Evolutionary conservation across 2,797 vertebrate genomes (phyloP), one percentile per base, ranked within the genome.

Genomic region (Gouania willdenowi): DNA sequence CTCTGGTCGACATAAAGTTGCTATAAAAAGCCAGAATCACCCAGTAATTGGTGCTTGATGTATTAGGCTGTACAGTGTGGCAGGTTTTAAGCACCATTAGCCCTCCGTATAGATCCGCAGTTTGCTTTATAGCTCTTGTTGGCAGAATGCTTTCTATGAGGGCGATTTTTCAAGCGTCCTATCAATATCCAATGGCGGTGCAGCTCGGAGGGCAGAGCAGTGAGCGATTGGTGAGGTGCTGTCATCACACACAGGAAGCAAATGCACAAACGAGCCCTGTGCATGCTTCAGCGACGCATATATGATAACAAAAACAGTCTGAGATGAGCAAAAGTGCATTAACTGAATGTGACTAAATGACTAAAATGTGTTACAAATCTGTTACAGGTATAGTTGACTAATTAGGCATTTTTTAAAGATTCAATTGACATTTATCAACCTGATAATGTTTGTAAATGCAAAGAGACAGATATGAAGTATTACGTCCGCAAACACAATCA

Each of bases 81-180:
- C 41, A 65, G 60, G 61, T 58, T 66, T 76, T 75, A 83, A 75
- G 61, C 50, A 39, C 73, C 75, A 79, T 83, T 83, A 80, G 66
- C 59, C 71, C 55, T 33, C 53, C 33, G 27, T 63, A 76, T 59
- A 66, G 69, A 80, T 82, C 72, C 51, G 39, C 27, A 20, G 46
- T 56, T 62, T 35, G 60, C 54, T 77, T 81, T 85, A 77, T 78
- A 41, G 67, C 39, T 35, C 38, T 46, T 70, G 66, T 69, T 76
- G 75, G 68, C 69, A 73, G 64, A 69, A 64, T 46, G 66, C 65
- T 75, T 72, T 74, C 75, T 67, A 53, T 50, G 48, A 49, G 43
- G 64, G 64, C 10, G 26, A 79, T 78, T 76, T 79, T 82, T 86
- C 75, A 77, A 63, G 49, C 30, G 49, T 20, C 45, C 51, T 63